phyloP scores from a whole-genome alignment of 2,113 vertebrate genomes.

The Octodon degus region DNA sequence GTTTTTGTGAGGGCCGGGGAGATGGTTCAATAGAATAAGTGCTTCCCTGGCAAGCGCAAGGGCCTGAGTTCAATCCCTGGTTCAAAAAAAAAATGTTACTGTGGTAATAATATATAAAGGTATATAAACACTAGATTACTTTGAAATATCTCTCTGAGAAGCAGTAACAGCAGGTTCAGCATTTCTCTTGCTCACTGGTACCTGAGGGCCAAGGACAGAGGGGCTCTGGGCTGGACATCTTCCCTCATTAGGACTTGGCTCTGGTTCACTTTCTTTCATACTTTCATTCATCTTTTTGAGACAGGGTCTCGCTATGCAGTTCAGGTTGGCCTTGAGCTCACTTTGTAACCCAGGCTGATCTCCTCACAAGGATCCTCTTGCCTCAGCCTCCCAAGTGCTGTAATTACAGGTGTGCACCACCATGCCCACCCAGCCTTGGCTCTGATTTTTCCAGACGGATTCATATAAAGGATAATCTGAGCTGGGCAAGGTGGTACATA shows the following conservation, averaged over 20 bases:
- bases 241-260: neutral
- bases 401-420: too few species aligned
- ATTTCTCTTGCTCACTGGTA: neutral
- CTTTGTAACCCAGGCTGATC: too few species aligned
- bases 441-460: neutral
- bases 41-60: too few species aligned
- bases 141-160: neutral
- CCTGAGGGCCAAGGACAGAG: neutral
- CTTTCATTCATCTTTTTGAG: too few species aligned
- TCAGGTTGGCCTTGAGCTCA: too few species aligned
- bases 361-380: too few species aligned
- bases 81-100: neutral
- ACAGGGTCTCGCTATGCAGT: too few species aligned
- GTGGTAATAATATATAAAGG: neutral
- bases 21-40: too few species aligned
- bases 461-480: constrained; percentile 1
- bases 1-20: neutral
- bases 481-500: neutral
- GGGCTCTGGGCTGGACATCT: neutral
- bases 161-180: neutral
- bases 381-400: too few species aligned
- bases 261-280: neutral
- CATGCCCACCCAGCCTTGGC: neutral
- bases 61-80: too few species aligned
- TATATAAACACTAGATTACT: constrained; percentile 3